Percentiles rank a stretch among this genome's conserved stretches.
phyloP scores from a whole-genome alignment of 2,113 vertebrate species.

The Spermophilus dauricus region DNA sequence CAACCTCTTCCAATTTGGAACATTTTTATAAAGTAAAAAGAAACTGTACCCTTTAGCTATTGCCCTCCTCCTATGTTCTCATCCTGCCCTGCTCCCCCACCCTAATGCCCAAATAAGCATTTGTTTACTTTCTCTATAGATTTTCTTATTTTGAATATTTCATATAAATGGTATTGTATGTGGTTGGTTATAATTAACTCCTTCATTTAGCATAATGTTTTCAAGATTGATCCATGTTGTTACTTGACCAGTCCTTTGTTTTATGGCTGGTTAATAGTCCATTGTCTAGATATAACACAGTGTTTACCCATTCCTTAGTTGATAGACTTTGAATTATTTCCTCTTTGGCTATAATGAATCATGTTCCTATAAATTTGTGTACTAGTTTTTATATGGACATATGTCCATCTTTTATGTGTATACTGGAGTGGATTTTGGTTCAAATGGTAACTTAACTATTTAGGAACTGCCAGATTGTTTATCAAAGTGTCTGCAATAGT shows the following conservation, averaged over 20 bases:
- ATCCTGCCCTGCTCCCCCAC: not conserved
- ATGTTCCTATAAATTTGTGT: not conserved
- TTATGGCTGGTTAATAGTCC: not conserved
- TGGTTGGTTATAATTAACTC: not conserved
- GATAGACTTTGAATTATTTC: not conserved
- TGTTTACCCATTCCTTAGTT: not conserved
- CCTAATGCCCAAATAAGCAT: not conserved
- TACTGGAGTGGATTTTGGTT: not conserved
- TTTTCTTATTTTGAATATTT: not conserved
- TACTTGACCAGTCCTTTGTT: not conserved
- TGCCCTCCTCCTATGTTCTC: rapidly evolving
- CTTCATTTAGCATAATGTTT: not conserved
- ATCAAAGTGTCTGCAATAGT: not conserved
- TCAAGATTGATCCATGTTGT: not conserved
- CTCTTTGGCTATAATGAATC: not conserved
- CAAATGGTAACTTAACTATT: not conserved
- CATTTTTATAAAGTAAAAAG: not conserved
- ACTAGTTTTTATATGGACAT: not conserved
- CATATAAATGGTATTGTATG: not conserved
- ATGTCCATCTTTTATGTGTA: not conserved
- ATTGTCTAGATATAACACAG: not conserved
- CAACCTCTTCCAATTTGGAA: not conserved
- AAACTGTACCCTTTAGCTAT: not conserved
- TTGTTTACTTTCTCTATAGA: not conserved
- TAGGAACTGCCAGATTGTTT: not conserved